Base-by-base conservation (phyloP, 2,113 vertebrate species). In the Piaya cayana region DNA sequence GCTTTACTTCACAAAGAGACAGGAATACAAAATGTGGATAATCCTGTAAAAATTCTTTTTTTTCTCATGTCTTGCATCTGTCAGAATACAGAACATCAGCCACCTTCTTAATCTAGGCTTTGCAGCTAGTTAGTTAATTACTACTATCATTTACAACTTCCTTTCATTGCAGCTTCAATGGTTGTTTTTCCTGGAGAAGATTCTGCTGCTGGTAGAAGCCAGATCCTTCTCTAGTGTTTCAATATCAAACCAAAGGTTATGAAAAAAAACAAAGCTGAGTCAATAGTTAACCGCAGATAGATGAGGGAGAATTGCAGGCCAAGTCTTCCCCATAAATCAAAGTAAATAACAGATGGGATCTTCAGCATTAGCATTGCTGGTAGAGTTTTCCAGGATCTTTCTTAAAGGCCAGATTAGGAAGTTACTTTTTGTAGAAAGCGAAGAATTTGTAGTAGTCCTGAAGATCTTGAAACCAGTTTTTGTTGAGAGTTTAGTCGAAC, bases 301-400 rank as follows among this genome's bases (percentile, higher is more conserved):
- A 4, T 5, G 34, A 21, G 58, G 34, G 18, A 55, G 43, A 25
- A 15, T 2, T 42, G 49, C 49, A 47, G 68, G n/a, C 12, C 62
- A 6, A 8, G 32, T 68, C 7, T 12, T 29, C 23, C 56, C 56
- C n/a, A 23, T 30, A n/a, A 50, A n/a, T 2, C 20, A 6, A 8
- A 58, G 53, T 5, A 15, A n/a, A 20, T 2, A 0, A 20, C 47
- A 16, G 23, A 8, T 0, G 1, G n/a, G 58, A 2, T 23, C 8
- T 15, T 49, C 7, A 2, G 4, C 3, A 2, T 17, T 8, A 9
- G 19, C 56, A 39, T 1, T 63, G 1, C 55, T 12, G 45, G 14
- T 13, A 0, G n/a, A 32, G 30, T 1, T 60, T 52, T 52, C 27
- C 49, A 36, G 65, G 9, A 5, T 4, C 52, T 23, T 25, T 85